Evolutionary conservation across 2,797 vertebrate genomes (phyloP).

Genomic region (Crenichthys baileyi): DNA sequence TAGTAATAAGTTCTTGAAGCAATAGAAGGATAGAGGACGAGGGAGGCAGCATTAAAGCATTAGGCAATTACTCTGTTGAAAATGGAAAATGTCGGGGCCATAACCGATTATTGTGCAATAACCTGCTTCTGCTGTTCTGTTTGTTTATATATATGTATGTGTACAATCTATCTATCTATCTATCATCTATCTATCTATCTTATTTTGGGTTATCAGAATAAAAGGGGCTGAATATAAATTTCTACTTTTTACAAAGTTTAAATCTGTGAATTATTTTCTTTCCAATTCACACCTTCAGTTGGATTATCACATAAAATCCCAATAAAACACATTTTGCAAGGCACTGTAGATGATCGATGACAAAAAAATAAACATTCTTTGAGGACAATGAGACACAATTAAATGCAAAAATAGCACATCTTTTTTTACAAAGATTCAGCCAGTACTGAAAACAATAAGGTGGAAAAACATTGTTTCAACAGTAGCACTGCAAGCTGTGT

Average conservation of each 20-base stretch:
- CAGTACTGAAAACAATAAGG: constrained; percentile 56
- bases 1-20: not conserved
- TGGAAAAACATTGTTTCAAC: constrained; percentile 38
- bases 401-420: constrained; percentile 32
- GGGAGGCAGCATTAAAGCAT: not conserved
- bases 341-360: constrained; percentile 13
- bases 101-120: not conserved
- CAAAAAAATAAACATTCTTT: constrained; percentile 12
- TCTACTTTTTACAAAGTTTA: not conserved
- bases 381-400: constrained; percentile 38
- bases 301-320: not conserved
- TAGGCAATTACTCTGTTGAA: not conserved
- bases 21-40: not conserved
- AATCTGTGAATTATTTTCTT: not conserved
- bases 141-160: not conserved
- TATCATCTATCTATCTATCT: not conserved
- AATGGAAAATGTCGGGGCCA: not conserved
- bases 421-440: constrained; percentile 29
- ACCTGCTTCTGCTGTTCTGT: not conserved
- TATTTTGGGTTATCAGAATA: not conserved
- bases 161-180: not conserved
- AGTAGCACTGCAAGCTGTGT: constrained; percentile 20
- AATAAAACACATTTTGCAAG: not conserved
- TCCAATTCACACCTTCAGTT: not conserved
- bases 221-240: not conserved